phyloP scores from a whole-genome alignment of 2,888 invertebrate genomes.

The Osmoderma eremita region DNA sequence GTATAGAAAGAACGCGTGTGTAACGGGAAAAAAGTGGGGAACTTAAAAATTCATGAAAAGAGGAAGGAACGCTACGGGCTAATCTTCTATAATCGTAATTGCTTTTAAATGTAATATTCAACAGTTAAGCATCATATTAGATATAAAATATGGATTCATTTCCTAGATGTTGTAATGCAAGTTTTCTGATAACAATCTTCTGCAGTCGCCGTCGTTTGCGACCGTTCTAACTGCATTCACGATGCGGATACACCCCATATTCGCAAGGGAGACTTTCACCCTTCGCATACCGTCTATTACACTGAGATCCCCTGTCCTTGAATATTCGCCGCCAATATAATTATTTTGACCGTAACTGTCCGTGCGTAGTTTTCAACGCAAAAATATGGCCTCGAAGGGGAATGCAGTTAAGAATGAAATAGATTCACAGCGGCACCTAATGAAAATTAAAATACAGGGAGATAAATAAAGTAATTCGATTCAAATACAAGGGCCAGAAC shows the following conservation, averaged over 20 bases:
- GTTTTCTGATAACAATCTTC: constrained; percentile 56
- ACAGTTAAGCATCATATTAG: constrained; percentile 53
- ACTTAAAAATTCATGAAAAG: constrained; percentile 1
- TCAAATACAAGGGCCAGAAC: constrained; percentile 10
- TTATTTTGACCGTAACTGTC: constrained; percentile 58
- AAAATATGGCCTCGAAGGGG: constrained; percentile 27
- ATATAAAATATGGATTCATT: constrained; percentile 57
- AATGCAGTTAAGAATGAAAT: background rate
- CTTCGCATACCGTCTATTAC: constrained; percentile 44
- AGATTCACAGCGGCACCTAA: constrained; percentile 7
- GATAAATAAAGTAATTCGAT: constrained; percentile 34
- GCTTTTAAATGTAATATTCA: constrained; percentile 43
- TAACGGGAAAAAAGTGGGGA: constrained; percentile 9
- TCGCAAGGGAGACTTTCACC: constrained; percentile 44
- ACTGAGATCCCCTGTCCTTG: constrained; percentile 45
- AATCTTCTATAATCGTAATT: constrained; percentile 10
- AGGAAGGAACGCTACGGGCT: background rate
- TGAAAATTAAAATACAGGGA: constrained; percentile 19
- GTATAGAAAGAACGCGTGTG: constrained; percentile 28
- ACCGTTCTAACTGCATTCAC: constrained; percentile 36
- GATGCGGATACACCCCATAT: constrained; percentile 48
- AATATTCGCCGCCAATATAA: constrained; percentile 56
- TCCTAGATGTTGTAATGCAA: constrained; percentile 50
- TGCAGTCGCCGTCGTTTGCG: constrained; percentile 36
- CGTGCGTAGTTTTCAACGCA: constrained; percentile 32